These are phyloP conservation scores for Rhopilema esculentum DNA, from an alignment of 30 jellyfish, hydroid and myxozoan genomes.

Conservation along the genomic window DNA sequence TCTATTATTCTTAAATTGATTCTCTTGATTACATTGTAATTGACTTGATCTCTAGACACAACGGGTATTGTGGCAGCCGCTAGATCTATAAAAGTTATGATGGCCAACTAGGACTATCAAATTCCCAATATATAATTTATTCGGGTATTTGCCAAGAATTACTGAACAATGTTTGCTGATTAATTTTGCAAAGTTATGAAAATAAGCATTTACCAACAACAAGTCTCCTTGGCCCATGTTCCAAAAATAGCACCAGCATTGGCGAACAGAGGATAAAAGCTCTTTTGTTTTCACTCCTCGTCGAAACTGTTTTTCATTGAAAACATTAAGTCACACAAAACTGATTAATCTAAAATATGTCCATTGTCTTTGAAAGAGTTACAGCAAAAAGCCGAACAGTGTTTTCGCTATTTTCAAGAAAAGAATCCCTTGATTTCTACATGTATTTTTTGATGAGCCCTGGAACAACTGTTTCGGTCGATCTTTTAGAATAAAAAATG, in stretches of 20 bases:
- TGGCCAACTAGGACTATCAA: too few species aligned
- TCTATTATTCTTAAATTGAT: too few species aligned
- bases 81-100: too few species aligned
- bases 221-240: neutral
- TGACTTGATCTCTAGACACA: too few species aligned
- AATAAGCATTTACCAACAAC: too few species aligned
- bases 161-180: too few species aligned
- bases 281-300: neutral
- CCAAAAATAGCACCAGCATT: neutral
- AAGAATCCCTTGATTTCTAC: neutral
- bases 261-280: neutral
- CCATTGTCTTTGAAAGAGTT: neutral
- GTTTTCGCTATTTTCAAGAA: neutral
- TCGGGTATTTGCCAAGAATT: too few species aligned
- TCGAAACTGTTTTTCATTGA: neutral
- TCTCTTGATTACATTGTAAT: too few species aligned
- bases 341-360: neutral
- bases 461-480: neutral
- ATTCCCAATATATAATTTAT: too few species aligned
- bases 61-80: too few species aligned
- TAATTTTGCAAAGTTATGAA: neutral
- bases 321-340: neutral
- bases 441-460: neutral
- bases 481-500: too few species aligned
- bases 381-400: neutral